phyloP scores from a whole-genome alignment of 2,797 vertebrate genomes.

The Lophotriccus pileatus region DNA sequence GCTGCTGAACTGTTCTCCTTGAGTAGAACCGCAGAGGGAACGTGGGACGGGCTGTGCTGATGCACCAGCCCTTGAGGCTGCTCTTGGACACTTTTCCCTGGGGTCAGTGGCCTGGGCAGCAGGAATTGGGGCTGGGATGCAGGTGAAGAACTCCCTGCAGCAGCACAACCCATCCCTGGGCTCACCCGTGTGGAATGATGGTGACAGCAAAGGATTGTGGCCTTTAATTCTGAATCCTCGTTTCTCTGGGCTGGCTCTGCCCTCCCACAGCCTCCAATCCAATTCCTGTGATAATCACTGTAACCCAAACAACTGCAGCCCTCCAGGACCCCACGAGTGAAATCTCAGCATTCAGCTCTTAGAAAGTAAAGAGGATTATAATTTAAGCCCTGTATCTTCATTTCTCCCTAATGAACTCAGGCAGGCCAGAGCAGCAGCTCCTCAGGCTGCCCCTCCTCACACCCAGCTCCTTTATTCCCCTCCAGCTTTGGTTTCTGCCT shows the following conservation, averaged over 20 bases:
- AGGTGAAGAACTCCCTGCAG: not conserved
- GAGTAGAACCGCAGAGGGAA: not conserved
- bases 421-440: rapidly evolving
- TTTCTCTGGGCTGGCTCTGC: not conserved
- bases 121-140: not conserved
- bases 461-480: not conserved
- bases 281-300: not conserved
- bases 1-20: not conserved
- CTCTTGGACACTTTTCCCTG: not conserved
- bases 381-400: not conserved
- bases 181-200: not conserved
- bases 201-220: not conserved
- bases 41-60: rapidly evolving
- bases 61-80: not conserved
- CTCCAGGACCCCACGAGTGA: not conserved
- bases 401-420: not conserved
- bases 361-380: not conserved
- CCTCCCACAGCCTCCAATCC: not conserved
- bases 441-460: not conserved
- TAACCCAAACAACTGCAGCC: not conserved
- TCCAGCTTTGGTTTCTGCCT: not conserved
- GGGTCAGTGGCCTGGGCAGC: not conserved
- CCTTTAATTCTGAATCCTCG: not conserved
- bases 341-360: not conserved
- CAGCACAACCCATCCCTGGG: not conserved